Evolutionary conservation across 2,888 invertebrate species (phyloP).

Genomic region (Drosophila heteroneura): DNA sequence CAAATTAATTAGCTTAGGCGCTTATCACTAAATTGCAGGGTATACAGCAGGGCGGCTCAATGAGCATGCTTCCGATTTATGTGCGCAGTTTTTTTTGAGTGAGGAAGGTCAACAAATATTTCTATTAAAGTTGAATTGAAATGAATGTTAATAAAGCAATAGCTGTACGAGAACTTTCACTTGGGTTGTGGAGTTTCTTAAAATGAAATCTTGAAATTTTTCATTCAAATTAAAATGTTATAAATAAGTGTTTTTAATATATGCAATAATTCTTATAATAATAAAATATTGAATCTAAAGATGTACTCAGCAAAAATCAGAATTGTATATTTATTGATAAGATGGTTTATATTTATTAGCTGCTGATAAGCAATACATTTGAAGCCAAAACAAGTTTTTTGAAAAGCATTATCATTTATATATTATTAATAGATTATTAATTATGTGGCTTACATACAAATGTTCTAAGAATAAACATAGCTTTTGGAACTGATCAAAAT

Average conservation of each 20-base stretch:
- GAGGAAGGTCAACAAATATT: conserved; percentile 34
- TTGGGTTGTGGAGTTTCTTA: background rate
- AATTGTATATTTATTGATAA: conserved; percentile 13
- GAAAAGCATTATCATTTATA: background rate
- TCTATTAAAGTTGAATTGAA: conserved; percentile 3
- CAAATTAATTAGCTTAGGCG: conserved; percentile 17
- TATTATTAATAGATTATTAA: background rate
- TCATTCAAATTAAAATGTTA: background rate
- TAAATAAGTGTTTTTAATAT: background rate
- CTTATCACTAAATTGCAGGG: conserved; percentile 32
- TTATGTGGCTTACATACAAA: background rate
- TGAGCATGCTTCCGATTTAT: conserved; percentile 9
- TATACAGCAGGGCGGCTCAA: background rate
- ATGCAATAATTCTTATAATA: background rate
- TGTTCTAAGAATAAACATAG: conserved; percentile 6
- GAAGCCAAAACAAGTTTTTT: conserved; percentile 4
- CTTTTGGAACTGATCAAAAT: background rate
- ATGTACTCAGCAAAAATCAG: background rate
- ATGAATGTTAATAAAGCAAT: conserved; percentile 2
- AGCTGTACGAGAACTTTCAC: background rate
- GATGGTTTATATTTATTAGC: background rate
- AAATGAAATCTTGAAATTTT: background rate
- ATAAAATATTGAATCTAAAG: background rate
- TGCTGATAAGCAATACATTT: conserved; percentile 22
- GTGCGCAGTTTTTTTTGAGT: conserved; percentile 26